phyloP scores from a whole-genome alignment of 2,797 vertebrate genomes.

The Clarias pachynema region DNA sequence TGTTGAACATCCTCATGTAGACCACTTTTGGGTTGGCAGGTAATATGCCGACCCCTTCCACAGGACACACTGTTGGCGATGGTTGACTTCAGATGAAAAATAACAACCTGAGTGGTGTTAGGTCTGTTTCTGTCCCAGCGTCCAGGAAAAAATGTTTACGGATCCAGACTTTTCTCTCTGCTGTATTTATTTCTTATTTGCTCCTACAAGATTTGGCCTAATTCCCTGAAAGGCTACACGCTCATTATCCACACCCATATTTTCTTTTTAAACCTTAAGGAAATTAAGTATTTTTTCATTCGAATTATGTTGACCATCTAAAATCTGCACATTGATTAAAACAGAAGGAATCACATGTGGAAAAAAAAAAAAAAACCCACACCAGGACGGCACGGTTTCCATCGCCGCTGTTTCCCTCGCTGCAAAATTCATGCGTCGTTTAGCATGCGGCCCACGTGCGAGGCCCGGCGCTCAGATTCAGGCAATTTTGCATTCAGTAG shows the following conservation, averaged over 20 bases:
- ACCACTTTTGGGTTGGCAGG: too few species aligned
- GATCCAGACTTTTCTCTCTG: too few species aligned
- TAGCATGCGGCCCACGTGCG: constrained; percentile 66
- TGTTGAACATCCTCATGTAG: too few species aligned
- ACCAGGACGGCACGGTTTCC: constrained; percentile 46
- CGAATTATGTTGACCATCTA: background rate
- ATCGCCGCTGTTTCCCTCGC: constrained; percentile 47
- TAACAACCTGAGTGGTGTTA: too few species aligned
- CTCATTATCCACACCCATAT: background rate
- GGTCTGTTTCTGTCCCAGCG: too few species aligned
- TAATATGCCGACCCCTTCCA: too few species aligned
- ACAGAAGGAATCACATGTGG: constrained; percentile 1
- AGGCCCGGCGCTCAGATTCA: constrained; percentile 70
- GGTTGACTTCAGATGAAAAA: too few species aligned
- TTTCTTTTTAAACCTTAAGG: background rate
- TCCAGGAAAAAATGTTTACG: too few species aligned
- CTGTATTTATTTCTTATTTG: too few species aligned
- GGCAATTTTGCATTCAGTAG: constrained; percentile 72
- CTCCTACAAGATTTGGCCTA: background rate
- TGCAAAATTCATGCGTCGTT: constrained; percentile 51
- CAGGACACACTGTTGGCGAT: too few species aligned
- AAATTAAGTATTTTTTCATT: background rate
- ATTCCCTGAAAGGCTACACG: background rate
- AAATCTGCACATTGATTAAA: background rate
- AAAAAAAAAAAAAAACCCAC: background rate